Percentiles rank a stretch among this genome's conserved stretches.
Evolutionary conservation across 2,797 vertebrate genomes (phyloP).

Genomic region (Spinibarbus caldwelli): DNA sequence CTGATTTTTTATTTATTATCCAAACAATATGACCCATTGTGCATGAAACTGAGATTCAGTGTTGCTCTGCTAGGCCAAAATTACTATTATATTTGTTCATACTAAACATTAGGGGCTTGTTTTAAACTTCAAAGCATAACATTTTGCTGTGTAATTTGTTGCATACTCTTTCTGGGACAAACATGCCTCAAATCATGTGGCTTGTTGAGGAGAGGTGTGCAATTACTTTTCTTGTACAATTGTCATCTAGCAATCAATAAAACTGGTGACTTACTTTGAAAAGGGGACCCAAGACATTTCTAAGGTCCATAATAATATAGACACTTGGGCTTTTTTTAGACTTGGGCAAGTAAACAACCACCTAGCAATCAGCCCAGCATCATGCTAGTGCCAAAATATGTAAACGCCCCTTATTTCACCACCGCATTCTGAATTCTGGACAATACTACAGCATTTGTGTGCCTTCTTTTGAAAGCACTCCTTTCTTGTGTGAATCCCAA

Average conservation of each 20-base stretch:
- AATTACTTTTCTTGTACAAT: conserved; percentile 1
- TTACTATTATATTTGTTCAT: conserved; percentile 5
- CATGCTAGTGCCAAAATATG: background rate
- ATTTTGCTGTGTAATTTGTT: conserved; percentile 63
- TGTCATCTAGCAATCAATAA: background rate
- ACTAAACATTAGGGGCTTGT: conserved; percentile 54
- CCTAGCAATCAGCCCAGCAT: background rate
- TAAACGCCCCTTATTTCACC: background rate
- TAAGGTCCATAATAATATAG: background rate
- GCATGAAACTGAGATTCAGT: background rate
- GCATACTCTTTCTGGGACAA: conserved; percentile 42
- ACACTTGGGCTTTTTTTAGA: background rate
- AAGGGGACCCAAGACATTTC: background rate
- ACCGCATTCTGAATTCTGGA: background rate
- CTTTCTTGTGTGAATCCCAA: conserved; percentile 7
- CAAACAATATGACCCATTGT: background rate
- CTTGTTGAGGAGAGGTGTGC: background rate
- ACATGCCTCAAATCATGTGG: background rate
- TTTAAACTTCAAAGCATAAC: conserved; percentile 30
- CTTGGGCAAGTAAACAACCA: background rate
- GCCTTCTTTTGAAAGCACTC: background rate
- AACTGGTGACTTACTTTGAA: background rate
- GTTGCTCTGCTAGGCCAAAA: background rate
- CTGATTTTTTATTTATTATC: conserved; percentile 12
- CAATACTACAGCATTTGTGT: background rate